Evolutionary conservation across 2,113 vertebrate species (phyloP).

Genomic region (Carollia perspicillata): DNA sequence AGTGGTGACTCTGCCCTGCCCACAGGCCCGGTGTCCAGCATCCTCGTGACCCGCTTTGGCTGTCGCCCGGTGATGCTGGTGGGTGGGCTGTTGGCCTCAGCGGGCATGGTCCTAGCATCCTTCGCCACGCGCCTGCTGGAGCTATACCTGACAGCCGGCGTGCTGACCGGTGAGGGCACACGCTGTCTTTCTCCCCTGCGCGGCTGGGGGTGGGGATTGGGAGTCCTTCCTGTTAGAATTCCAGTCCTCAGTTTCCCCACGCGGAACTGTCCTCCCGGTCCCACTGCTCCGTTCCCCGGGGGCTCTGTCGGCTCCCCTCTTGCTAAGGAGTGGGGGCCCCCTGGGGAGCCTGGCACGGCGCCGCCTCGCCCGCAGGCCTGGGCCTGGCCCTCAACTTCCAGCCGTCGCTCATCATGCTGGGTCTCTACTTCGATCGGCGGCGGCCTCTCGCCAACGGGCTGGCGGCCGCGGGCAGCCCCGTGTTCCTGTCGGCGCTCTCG

Average conservation of each 20-base stretch:
- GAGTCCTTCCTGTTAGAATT: neutral
- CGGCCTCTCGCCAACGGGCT: slow-evolving; percentile 86
- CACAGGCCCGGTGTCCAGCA: slow-evolving; percentile 83
- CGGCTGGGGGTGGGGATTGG: neutral
- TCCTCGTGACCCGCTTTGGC: slow-evolving; percentile 85
- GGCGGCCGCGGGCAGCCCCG: slow-evolving; percentile 86
- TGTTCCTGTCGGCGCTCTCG: slow-evolving; percentile 85
- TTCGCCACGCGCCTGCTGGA: slow-evolving; percentile 83
- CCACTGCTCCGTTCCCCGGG: neutral
- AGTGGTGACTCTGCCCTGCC: slow-evolving; percentile 5
- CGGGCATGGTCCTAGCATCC: slow-evolving; percentile 85
- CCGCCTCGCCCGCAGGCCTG: slow-evolving; percentile 71
- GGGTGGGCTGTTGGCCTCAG: slow-evolving; percentile 81
- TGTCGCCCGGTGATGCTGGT: slow-evolving; percentile 85
- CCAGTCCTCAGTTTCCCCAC: neutral
- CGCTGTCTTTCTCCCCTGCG: accelerated
- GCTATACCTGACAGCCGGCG: slow-evolving; percentile 83
- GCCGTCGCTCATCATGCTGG: slow-evolving; percentile 86
- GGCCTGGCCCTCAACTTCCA: slow-evolving; percentile 87
- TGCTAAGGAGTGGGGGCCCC: too few species aligned
- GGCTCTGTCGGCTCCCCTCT: neutral
- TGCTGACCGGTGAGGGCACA: slow-evolving; percentile 81
- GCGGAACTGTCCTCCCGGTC: neutral
- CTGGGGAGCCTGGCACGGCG: neutral
- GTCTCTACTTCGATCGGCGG: slow-evolving; percentile 84